Evolutionary conservation across 2,113 vertebrate genomes (phyloP).

Genomic region (Pomatorhinus ruficollis): DNA sequence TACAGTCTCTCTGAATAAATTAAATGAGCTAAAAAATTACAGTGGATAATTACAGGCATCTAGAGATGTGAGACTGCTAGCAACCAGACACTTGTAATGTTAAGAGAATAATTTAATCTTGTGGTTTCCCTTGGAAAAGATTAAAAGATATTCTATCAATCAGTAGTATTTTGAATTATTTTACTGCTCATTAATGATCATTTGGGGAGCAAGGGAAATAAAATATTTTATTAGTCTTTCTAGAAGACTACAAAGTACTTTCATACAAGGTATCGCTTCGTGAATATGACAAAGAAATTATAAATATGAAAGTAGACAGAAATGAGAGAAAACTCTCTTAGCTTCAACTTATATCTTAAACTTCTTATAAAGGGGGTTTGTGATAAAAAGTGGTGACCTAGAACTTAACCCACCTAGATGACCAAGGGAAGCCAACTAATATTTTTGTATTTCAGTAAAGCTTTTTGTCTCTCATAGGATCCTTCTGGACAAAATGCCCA

Average conservation of each 20-base stretch:
- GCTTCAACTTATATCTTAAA: background rate
- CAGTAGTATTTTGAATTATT: background rate
- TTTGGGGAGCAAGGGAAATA: background rate
- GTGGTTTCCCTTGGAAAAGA: conserved; percentile 25
- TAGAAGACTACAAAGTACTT: background rate
- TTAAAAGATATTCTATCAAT: background rate
- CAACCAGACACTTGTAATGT: conserved; percentile 49
- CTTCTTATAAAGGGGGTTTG: background rate
- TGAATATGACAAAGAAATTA: background rate
- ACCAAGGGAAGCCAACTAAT: background rate
- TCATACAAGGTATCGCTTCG: background rate
- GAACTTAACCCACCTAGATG: background rate
- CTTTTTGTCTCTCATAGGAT: background rate
- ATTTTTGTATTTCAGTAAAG: background rate
- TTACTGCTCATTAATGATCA: background rate
- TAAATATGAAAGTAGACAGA: background rate
- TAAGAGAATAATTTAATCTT: conserved; percentile 8
- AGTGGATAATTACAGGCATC: conserved; percentile 64
- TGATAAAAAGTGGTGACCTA: background rate
- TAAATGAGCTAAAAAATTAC: conserved; percentile 62
- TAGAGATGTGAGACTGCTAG: conserved; percentile 53
- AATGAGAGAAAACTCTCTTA: background rate
- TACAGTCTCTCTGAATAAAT: conserved; percentile 47
- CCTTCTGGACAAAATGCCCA: background rate
- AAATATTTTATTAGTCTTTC: background rate